Evolutionary conservation across 2,888 invertebrate genomes (phyloP).

Genomic region (Micoletzkya japonica): DNA sequence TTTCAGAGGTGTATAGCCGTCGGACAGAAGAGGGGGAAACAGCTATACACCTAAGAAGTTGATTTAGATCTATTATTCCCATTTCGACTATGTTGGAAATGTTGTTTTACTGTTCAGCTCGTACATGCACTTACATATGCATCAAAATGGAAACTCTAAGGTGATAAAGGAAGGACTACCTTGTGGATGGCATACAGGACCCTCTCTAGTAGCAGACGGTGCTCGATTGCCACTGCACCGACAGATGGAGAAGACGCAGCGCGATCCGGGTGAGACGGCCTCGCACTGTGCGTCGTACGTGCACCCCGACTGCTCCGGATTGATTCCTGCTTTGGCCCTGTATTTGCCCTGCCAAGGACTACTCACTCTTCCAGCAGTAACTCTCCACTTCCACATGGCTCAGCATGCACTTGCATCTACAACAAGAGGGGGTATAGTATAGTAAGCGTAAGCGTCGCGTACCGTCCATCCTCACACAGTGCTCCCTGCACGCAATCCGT

Average conservation of each 20-base stretch:
- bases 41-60: neutral
- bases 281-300: slow-evolving; percentile 55
- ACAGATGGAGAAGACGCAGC: slow-evolving; percentile 31
- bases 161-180: slow-evolving; percentile 34
- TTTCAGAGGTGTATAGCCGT: neutral
- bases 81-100: neutral
- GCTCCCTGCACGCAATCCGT: slow-evolving; percentile 51
- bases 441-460: neutral
- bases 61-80: neutral
- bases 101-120: neutral
- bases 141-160: no score
- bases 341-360: neutral
- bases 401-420: slow-evolving; percentile 42
- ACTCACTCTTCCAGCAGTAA: slow-evolving; percentile 55
- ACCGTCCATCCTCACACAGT: slow-evolving; percentile 37
- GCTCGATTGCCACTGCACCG: slow-evolving; percentile 41
- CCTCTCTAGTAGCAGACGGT: slow-evolving; percentile 50
- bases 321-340: slow-evolving; percentile 40
- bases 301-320: slow-evolving; percentile 54
- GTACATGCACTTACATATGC: no score
- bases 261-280: slow-evolving; percentile 51
- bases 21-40: neutral
- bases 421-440: neutral
- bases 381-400: slow-evolving; percentile 43
- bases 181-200: slow-evolving; percentile 52